Percentiles rank a stretch among this genome's conserved stretches.
These are phyloP conservation scores for Enteromius paludinosus DNA, from an alignment of 2,797 vertebrate genomes.

Conservation along the genomic window DNA sequence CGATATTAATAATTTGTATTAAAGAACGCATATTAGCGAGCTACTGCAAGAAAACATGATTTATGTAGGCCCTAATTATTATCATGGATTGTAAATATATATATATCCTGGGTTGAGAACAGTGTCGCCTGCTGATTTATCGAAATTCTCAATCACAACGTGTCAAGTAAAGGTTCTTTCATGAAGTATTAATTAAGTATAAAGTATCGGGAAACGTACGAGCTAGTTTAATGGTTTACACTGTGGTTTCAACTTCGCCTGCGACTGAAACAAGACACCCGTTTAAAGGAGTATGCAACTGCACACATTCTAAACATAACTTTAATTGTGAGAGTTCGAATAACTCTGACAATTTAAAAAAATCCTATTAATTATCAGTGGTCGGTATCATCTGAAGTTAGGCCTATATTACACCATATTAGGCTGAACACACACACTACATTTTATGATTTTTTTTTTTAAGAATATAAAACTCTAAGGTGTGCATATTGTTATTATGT, in stretches of 20 bases:
- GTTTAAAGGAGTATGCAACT: neutral
- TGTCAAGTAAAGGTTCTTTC: conserved; percentile 12
- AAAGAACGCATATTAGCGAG: neutral
- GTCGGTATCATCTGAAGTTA: neutral
- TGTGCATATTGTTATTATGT: neutral
- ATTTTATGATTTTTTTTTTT: neutral
- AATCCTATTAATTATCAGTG: neutral
- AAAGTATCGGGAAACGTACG: neutral
- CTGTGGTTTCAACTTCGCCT: conserved; percentile 73
- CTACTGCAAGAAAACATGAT: neutral
- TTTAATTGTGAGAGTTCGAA: too few relatives aligned
- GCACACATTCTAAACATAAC: conserved; percentile 5
- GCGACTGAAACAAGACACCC: conserved; percentile 80
- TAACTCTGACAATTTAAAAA: neutral
- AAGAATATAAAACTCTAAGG: too few relatives aligned
- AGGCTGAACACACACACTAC: neutral
- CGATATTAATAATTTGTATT: neutral
- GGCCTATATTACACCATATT: neutral
- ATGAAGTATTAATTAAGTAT: conserved; percentile 27
- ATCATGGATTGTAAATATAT: neutral
- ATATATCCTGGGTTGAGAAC: neutral
- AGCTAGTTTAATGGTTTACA: conserved; percentile 69
- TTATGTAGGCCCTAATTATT: neutral
- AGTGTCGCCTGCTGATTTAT: neutral
- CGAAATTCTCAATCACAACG: conserved; percentile 30